Evolutionary conservation across 1,140 invertebrate species (phyloP).

Genomic region (Sweltsa coloradensis): DNA sequence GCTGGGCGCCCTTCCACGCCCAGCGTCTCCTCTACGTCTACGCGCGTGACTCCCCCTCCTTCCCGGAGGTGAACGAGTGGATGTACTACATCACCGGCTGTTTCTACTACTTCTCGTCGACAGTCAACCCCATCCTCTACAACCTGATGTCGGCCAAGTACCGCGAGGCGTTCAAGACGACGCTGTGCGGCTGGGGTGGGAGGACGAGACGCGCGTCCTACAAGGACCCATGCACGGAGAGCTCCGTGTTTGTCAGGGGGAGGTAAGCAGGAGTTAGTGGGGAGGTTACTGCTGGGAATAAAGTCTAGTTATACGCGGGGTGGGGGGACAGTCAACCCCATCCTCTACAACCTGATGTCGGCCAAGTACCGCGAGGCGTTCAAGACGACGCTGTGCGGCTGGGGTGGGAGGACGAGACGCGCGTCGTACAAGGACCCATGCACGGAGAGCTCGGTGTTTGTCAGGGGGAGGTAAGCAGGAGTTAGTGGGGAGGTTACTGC

Average conservation of each 20-base stretch:
- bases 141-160: constrained; percentile 84
- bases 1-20: constrained; percentile 93
- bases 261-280: too few species aligned
- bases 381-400: constrained; percentile 50
- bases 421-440: too few species aligned
- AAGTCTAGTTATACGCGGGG: too few species aligned
- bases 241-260: too few species aligned
- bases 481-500: too few species aligned
- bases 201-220: too few species aligned
- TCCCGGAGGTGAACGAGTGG: constrained; percentile 57
- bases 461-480: too few species aligned
- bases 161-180: constrained; percentile 63
- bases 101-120: constrained; percentile 78
- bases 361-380: constrained; percentile 71
- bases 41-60: constrained; percentile 42
- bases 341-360: constrained; percentile 87
- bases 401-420: too few species aligned
- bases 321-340: constrained; percentile 86
- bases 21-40: constrained; percentile 72
- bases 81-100: constrained; percentile 72
- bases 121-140: constrained; percentile 84
- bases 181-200: constrained; percentile 47
- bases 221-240: too few species aligned
- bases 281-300: too few species aligned
- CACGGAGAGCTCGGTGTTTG: too few species aligned